Percentiles rank a stretch among this genome's conserved stretches.
Evolutionary conservation across 2,888 invertebrate genomes (phyloP).

Genomic region (Rotaria macrura): DNA sequence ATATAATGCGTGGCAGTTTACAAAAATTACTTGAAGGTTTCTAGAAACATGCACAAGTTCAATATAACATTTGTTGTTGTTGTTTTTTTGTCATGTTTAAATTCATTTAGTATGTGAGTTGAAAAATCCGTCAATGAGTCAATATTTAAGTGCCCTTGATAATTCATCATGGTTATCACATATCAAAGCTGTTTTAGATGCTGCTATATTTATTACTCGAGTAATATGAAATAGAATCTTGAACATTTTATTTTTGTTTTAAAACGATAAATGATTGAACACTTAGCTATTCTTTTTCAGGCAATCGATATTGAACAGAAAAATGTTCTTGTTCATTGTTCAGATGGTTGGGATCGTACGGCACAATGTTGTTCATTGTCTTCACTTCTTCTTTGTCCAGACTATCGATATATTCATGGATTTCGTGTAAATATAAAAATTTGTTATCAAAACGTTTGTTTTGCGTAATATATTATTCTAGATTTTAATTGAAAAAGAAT

Average conservation of each 20-base stretch:
- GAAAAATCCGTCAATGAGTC: slow-evolving; percentile 77
- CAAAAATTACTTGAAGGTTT: slow-evolving; percentile 82
- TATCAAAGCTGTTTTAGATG: slow-evolving; percentile 71
- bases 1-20: slow-evolving; percentile 89
- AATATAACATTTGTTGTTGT: too few relatives aligned
- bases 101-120: slow-evolving; percentile 57
- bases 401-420: slow-evolving; percentile 86
- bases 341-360: slow-evolving; percentile 98
- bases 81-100: neutral
- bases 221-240: slow-evolving; percentile 39
- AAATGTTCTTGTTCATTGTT: slow-evolving; percentile 95
- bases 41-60: slow-evolving; percentile 11
- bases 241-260: neutral
- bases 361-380: slow-evolving; percentile 92
- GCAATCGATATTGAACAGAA: slow-evolving; percentile 69
- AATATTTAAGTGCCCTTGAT: slow-evolving; percentile 78
- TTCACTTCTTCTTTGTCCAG: slow-evolving; percentile 79
- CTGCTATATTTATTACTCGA: slow-evolving; percentile 69
- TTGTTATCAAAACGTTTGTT: too few relatives aligned
- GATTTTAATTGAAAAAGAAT: slow-evolving; percentile 88
- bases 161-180: slow-evolving; percentile 83
- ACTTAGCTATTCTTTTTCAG: too few relatives aligned
- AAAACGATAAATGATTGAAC: too few relatives aligned
- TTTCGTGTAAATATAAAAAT: slow-evolving; percentile 60
- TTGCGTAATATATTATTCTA: slow-evolving; percentile 44